Conservation (phyloP, 2,888 invertebrate species). For the Lepas anatifera region DNA sequence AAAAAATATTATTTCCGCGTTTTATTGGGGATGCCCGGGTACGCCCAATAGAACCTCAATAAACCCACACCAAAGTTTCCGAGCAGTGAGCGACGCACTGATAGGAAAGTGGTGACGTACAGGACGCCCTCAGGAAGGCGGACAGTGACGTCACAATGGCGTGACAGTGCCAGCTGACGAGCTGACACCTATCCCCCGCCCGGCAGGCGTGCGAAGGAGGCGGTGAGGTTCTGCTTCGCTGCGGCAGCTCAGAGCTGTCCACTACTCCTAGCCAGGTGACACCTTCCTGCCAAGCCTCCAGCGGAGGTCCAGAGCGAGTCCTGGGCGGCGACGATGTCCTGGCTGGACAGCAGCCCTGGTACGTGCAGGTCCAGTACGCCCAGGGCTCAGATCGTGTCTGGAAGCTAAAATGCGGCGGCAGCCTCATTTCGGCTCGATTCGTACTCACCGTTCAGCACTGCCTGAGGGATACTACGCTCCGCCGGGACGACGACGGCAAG, state of each 20-base stretch:
- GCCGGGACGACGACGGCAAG: background rate
- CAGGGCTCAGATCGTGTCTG: background rate
- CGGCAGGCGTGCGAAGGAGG: slow-evolving; percentile 8
- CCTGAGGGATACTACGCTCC: background rate
- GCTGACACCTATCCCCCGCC: no score
- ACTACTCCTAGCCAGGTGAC: background rate
- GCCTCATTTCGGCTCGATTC: background rate
- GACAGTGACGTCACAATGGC: no score
- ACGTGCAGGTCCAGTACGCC: background rate
- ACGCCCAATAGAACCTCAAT: no score
- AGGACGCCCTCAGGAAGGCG: no score
- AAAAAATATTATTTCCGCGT: no score
- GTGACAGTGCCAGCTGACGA: no score
- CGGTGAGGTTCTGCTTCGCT: background rate
- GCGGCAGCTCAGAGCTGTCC: background rate
- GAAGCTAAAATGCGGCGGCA: slow-evolving; percentile 11
- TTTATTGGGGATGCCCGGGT: no score
- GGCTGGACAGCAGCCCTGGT: background rate
- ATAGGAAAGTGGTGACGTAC: no score
- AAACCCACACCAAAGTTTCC: no score
- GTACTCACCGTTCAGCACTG: slow-evolving; percentile 3
- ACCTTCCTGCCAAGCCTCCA: background rate
- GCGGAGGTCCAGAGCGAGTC: background rate
- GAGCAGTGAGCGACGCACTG: no score
- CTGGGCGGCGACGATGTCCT: background rate